Evolutionary conservation across 2,113 vertebrate genomes (phyloP).

Genomic region (Pollimyrus isidori): DNA sequence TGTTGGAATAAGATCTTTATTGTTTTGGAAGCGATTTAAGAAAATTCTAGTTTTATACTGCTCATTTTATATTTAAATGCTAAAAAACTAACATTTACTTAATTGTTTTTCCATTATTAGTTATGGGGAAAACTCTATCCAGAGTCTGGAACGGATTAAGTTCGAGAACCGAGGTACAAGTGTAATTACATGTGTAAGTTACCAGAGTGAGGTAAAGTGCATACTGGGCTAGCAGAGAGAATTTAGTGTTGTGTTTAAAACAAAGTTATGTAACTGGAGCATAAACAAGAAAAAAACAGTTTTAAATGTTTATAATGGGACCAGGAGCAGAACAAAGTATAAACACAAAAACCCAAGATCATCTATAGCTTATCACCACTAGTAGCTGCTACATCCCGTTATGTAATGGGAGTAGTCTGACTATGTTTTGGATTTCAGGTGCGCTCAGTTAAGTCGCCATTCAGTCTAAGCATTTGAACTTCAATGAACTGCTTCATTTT

Average conservation of each 20-base stretch:
- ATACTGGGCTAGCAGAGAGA: not conserved
- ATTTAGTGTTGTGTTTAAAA: not conserved
- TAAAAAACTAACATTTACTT: too few species aligned
- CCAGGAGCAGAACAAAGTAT: not conserved
- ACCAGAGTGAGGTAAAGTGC: not conserved
- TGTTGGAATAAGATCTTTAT: too few species aligned
- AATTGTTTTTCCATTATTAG: too few species aligned
- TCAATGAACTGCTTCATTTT: not conserved
- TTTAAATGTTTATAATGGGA: not conserved
- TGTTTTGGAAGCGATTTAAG: too few species aligned
- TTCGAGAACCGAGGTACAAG: too few species aligned
- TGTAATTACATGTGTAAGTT: not conserved
- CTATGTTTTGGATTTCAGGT: not conserved
- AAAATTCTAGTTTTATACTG: too few species aligned
- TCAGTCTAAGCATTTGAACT: not conserved
- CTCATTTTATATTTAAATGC: too few species aligned
- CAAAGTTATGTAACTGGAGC: not conserved
- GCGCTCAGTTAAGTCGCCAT: not conserved
- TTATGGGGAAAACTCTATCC: too few species aligned
- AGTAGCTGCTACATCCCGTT: not conserved
- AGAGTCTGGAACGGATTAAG: too few species aligned
- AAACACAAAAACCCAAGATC: not conserved
- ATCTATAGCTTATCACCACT: not conserved
- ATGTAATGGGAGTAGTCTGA: not conserved
- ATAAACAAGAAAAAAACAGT: not conserved